Evolutionary conservation across 2,113 vertebrate species (phyloP).

Genomic region (Strix aluco): DNA sequence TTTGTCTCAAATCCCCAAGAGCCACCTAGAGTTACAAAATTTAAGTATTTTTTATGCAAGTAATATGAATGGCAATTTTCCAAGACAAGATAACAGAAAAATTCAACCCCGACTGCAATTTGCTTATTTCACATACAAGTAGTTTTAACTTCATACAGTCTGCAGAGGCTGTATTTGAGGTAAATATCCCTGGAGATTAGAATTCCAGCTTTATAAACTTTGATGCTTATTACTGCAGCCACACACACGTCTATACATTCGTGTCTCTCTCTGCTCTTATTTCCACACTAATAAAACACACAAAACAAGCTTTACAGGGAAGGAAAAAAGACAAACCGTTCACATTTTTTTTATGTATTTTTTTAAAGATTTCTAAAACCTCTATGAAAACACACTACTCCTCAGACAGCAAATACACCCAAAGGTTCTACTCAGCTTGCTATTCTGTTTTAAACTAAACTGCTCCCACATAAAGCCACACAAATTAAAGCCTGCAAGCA

Average conservation of each 20-base stretch:
- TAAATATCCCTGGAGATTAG: not conserved
- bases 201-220: not conserved
- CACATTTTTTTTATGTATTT: not conserved
- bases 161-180: not conserved
- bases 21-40: not conserved
- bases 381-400: not conserved
- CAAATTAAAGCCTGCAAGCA: not conserved
- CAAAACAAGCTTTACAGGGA: not conserved
- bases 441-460: not conserved
- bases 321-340: not conserved
- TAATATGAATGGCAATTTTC: not conserved
- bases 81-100: not conserved
- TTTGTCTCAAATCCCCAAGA: conserved; percentile 18
- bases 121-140: not conserved
- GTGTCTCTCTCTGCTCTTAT: not conserved
- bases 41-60: not conserved
- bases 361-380: not conserved
- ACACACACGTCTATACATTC: not conserved
- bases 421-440: not conserved
- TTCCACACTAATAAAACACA: not conserved
- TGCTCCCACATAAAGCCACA: not conserved
- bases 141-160: not conserved
- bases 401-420: not conserved
- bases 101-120: not conserved
- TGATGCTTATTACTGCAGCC: not conserved